Evolutionary conservation across 2,797 vertebrate genomes (phyloP).

Genomic region (Gouania willdenowi): DNA sequence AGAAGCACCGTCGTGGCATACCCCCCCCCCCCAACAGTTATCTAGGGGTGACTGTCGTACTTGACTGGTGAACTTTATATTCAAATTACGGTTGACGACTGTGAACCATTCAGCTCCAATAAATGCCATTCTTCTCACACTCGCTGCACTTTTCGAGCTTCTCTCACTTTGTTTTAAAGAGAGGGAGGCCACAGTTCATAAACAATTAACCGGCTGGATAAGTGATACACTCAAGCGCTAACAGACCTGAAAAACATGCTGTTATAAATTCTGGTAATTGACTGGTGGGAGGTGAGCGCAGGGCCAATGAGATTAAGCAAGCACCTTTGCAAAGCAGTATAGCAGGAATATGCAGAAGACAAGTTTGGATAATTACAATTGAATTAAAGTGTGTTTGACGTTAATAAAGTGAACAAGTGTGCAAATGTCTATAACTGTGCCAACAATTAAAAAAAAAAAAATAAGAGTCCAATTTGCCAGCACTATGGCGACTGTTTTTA

Average conservation of each 20-base stretch:
- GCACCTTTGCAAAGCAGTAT: slow-evolving; percentile 7
- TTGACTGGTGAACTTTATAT: slow-evolving; percentile 35
- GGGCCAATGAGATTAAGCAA: slow-evolving; percentile 23
- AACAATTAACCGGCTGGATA: slow-evolving; percentile 74
- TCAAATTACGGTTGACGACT: slow-evolving; percentile 45
- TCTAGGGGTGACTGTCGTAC: slow-evolving; percentile 10
- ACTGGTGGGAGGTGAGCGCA: slow-evolving; percentile 56
- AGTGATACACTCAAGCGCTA: slow-evolving; percentile 72
- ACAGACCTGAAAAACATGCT: slow-evolving; percentile 68
- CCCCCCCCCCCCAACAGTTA: slow-evolving; percentile 23
- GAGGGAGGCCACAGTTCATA: slow-evolving; percentile 66
- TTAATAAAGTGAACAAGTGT: neutral
- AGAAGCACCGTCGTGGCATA: slow-evolving; percentile 36
- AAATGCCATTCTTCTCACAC: slow-evolving; percentile 49
- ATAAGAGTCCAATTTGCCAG: slow-evolving; percentile 5
- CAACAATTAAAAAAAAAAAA: slow-evolving; percentile 7
- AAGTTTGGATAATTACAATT: slow-evolving; percentile 6
- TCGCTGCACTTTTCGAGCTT: slow-evolving; percentile 37
- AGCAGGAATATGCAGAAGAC: neutral
- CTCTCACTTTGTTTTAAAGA: slow-evolving; percentile 52
- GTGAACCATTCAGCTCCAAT: slow-evolving; percentile 38
- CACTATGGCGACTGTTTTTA: slow-evolving; percentile 17
- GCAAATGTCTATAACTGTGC: neutral
- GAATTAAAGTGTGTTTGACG: neutral
- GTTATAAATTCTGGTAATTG: slow-evolving; percentile 70